A percentile compares a stretch with the other conserved stretches of the same genome.
Conservation (phyloP, 2,888 invertebrate genomes). For the Limnephilus marmoratus region DNA sequence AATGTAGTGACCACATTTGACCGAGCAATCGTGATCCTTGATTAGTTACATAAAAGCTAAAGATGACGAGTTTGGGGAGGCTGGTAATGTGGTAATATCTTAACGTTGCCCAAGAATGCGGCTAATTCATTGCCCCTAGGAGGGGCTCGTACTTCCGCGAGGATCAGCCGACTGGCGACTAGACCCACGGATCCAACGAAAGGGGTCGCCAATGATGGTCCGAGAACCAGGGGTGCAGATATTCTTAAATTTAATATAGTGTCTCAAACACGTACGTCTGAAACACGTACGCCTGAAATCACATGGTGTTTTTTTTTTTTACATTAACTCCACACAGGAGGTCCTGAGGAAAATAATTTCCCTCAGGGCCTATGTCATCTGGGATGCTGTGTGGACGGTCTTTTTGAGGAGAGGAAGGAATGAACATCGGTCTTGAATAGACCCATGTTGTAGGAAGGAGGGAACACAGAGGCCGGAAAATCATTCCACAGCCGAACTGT, state of each 20-base stretch:
- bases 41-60: not conserved
- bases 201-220: not conserved
- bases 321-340: too few species aligned
- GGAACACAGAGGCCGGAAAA: too few species aligned
- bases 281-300: too few species aligned
- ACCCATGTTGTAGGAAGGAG: too few species aligned
- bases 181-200: not conserved
- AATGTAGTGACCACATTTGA: constrained; percentile 7
- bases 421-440: too few species aligned
- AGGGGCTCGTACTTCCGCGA: constrained; percentile 30
- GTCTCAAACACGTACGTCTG: too few species aligned
- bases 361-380: too few species aligned
- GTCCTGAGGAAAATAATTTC: too few species aligned
- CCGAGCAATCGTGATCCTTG: not conserved
- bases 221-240: not conserved
- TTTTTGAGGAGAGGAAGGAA: too few species aligned
- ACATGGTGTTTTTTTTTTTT: too few species aligned
- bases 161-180: not conserved
- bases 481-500: too few species aligned
- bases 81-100: constrained; percentile 10
- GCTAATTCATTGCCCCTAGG: constrained; percentile 17
- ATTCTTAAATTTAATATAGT: not conserved
- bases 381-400: too few species aligned
- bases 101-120: constrained; percentile 36
- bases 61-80: constrained; percentile 41